Evolutionary conservation across 2,113 vertebrate species (phyloP), one percentile per base, ranked within the genome.

Genomic region (Pungitius pungitius): DNA sequence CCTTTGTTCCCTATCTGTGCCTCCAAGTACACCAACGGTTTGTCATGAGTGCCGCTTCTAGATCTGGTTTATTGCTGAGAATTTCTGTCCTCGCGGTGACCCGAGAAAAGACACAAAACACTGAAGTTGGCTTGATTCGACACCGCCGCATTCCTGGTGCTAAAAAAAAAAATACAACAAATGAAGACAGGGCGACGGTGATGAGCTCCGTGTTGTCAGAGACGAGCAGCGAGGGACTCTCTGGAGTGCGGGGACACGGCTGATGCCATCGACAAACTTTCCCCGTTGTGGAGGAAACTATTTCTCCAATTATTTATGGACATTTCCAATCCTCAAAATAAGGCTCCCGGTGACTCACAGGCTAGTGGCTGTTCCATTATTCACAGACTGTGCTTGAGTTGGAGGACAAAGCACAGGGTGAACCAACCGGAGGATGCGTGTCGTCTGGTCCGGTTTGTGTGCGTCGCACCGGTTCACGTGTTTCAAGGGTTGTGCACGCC

Each of bases 341-440:
- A 5, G 72, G 77, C 57, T 76, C 64, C 9, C 22, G 4, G 57
- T 69, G 84, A 86, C 81, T 88, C 90, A 84, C 61, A 47, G 37
- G 56, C 71, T 86, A 85, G 85, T 71, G 69, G 77, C 39, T 80
- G 22, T 65, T 83, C n/a, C 78, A 84, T 90, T 82, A 83, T 88
- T 90, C 81, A 90, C 45, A 74, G 51, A 78, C 65, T 73, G 67
- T 14, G n/a, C n/a, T n/a, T 0, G 37, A 64, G 58, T 58, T 54
- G n/a, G 35, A 76, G 78, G 78, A 75, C 40, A 1, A 78, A 39
- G 24, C 27, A 30, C 42, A 49, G 63, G 77, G 37, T 27, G 45
- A 51, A 85, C 8, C 35, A 18, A 62, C 59, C 13, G 7, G 30
- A 62, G 67, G 40, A 62, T 42, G 3, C 17, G 15, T 37, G 52